Base-by-base conservation (phyloP, 2,797 vertebrate species). In the Graptemys geographica region DNA sequence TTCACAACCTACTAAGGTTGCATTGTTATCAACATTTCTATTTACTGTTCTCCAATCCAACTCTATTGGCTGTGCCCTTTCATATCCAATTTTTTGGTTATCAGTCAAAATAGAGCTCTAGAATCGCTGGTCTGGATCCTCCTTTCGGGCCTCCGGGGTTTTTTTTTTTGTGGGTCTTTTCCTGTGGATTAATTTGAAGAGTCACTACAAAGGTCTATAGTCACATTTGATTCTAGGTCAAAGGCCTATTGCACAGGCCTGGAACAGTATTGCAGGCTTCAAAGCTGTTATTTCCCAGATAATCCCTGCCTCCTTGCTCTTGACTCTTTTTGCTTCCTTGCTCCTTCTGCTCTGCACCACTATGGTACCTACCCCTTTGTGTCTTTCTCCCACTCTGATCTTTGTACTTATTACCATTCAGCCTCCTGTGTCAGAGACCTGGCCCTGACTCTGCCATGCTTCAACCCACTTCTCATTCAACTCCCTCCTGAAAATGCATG, bases 61-160 rank as follows among this genome's bases (percentile, higher is more conserved):
- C 41, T 76, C 72, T 27, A 76, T 7, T 47, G 25, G 4, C 44
- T 76, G 0, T 91, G 90, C 28, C 59, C 55, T 90, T 94, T 86
- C 8, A 89, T 86, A 88, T 47, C 88, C 5, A 5, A 74, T 95
- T 89, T 86, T 79, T 79, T 0, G 0, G n/a, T 88, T 83, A 81
- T 85, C 0, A 2, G 55, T 82, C 90, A 84, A 86, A 96, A 87
- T 0, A 89, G 90, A 92, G 84, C 95, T 95, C 93, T 96, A 74
- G 87, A 90, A 11, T 89, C 94, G 83, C 76, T 95, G 95, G 83
- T 94, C 90, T 92, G 93, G 37, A 95, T 94, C 93, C 79, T 81
- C 90, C 78, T 83, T 0, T 0, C 82, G 88, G 95, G 93, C 89
- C 90, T 92, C 81, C 5, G 5, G 41, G 41, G 0, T 37, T 94